Evolutionary conservation across 64 coral and sea anemone species (phyloP).

Genomic region (Montipora sp.): DNA sequence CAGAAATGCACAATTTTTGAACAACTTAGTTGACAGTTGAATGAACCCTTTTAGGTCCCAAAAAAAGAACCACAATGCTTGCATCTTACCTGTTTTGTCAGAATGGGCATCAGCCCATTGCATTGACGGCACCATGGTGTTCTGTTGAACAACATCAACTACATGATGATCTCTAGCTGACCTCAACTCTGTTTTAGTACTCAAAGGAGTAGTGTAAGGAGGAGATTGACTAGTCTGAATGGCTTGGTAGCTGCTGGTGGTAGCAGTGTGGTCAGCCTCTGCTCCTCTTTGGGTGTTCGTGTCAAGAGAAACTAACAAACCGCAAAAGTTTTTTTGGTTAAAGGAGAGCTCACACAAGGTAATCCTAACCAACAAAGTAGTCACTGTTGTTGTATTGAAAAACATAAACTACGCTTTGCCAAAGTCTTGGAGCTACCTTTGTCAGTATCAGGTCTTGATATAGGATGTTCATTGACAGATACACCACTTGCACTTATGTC

Average conservation of each 20-base stretch:
- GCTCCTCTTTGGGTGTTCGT: background rate
- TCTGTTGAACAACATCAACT: slow-evolving; percentile 57
- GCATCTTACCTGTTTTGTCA: slow-evolving; percentile 50
- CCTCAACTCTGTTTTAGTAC: slow-evolving; percentile 44
- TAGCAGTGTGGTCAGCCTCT: background rate
- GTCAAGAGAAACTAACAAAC: background rate
- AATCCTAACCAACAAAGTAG: too few species aligned
- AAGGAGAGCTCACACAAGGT: too few species aligned
- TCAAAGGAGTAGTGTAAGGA: slow-evolving; percentile 27
- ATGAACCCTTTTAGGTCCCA: background rate
- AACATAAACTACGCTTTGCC: too few species aligned
- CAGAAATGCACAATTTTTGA: too few species aligned
- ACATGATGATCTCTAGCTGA: slow-evolving; percentile 60
- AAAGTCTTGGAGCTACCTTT: background rate
- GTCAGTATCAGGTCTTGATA: slow-evolving; percentile 33
- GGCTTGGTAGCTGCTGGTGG: background rate
- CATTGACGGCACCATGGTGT: slow-evolving; percentile 16
- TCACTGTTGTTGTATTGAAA: too few species aligned
- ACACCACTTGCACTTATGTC: background rate
- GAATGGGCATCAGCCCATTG: slow-evolving; percentile 39
- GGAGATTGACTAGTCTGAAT: background rate
- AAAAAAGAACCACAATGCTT: background rate
- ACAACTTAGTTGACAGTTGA: background rate
- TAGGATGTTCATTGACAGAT: background rate
- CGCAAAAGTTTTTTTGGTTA: too few species aligned